phyloP scores from a whole-genome alignment of 1,140 invertebrate genomes.

The Drosophila auraria region DNA sequence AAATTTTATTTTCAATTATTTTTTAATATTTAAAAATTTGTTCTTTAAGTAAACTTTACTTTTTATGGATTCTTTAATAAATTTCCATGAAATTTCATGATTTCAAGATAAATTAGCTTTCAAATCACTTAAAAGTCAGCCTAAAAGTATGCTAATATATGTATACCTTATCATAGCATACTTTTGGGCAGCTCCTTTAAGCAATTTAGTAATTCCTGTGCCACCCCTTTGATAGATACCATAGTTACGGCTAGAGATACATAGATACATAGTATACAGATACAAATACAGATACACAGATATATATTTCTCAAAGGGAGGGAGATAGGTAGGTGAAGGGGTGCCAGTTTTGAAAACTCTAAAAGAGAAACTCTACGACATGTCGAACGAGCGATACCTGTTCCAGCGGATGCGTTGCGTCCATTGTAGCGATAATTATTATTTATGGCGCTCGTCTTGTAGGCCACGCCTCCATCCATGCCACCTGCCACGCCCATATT shows the following conservation, averaged over 20 bases:
- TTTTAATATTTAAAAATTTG: too few relatives aligned
- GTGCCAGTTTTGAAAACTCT: constrained; percentile 34
- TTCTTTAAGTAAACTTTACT: neutral
- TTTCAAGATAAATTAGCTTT: too few relatives aligned
- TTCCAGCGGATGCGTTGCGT: constrained; percentile 78
- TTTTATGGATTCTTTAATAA: neutral
- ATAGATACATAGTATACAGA: constrained; percentile 13
- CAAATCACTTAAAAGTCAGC: neutral
- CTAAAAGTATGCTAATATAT: neutral
- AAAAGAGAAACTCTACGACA: constrained; percentile 48
- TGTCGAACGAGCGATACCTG: constrained; percentile 80
- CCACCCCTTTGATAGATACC: neutral
- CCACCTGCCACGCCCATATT: constrained; percentile 23
- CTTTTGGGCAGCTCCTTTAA: neutral
- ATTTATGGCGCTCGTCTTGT: constrained; percentile 83
- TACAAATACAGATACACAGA: constrained; percentile 18
- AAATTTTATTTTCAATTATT: too few relatives aligned
- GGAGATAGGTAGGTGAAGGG: constrained; percentile 9
- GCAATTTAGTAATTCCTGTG: neutral
- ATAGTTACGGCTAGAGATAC: constrained; percentile 1
- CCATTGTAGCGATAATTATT: constrained; percentile 85
- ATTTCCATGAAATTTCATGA: neutral
- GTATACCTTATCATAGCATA: neutral
- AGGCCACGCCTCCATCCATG: constrained; percentile 59
- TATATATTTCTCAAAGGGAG: neutral